Evolutionary conservation across 2,888 invertebrate genomes (phyloP), one percentile per base, ranked within the genome.

Genomic region (Scaptomyza tumidula): DNA sequence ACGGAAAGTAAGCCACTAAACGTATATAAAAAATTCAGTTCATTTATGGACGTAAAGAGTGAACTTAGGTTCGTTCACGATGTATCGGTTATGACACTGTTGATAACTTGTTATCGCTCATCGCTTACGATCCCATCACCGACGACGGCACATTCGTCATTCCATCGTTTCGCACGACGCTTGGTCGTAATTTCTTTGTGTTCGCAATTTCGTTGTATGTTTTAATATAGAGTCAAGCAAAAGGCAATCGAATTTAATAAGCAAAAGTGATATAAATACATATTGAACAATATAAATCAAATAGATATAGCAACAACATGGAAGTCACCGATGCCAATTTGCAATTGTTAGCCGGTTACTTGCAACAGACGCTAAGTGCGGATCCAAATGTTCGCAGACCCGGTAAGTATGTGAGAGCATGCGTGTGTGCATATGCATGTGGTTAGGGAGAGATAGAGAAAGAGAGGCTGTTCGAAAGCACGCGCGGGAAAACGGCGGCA

Each of bases 241-340:
- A 16, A 44, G 33, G 9, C 61, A 64, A 55, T 55, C 19, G 46
- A 68, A 64, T 60, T n/a, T 48, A 49, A 58, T 50, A 53, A 62
- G 13, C 37, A 10, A 49, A 49, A 46, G 46, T 60, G 41, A 66
- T 72, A 70, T 54, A 58, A 44, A 54, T 56, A 50, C 6, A 27
- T 37, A 53, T 13, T 37, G 33, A 58, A 39, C 14, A 41, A 58
- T 52, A 50, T 24, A 56, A 49, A 41, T 49, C 46, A 49, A 64
- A 35, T 31, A 63, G 11, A 39, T 24, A 19, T 16, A 35, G n/a
- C 19, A 44, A 29, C 13, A 59, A 53, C 58, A 98, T 98, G 98
- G 98, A 98, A 91, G 94, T 98, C 13, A 97, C 96, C 4, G 97
- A 97, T 57, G 95, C 95, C 48, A 98, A 98, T 93, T 93, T 97